Percentiles rank a stretch among this genome's conserved stretches.
Conservation (phyloP, 1,140 invertebrate genomes). For the Leptopilina clavipes region DNA sequence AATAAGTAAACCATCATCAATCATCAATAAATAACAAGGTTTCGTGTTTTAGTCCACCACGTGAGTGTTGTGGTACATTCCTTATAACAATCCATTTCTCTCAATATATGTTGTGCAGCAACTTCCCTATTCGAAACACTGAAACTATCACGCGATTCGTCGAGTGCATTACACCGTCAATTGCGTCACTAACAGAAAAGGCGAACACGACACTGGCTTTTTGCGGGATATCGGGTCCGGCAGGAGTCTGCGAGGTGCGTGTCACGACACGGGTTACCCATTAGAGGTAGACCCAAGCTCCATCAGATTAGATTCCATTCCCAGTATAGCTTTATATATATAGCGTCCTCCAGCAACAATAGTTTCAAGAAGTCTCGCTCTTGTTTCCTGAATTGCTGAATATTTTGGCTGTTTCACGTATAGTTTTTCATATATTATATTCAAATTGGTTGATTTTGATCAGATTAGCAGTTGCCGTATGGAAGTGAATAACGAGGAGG, state of each 20-base stretch:
- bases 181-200: constrained; percentile 44
- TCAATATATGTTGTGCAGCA: constrained; percentile 1
- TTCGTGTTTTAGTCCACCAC: background rate
- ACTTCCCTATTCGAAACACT: constrained; percentile 9
- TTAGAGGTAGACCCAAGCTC: constrained; percentile 68
- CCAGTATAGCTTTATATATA: constrained; percentile 50
- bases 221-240: constrained; percentile 49
- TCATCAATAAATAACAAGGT: constrained; percentile 3
- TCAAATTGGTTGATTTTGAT: no score
- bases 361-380: constrained; percentile 48
- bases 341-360: constrained; percentile 55
- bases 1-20: constrained; percentile 25
- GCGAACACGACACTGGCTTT: constrained; percentile 65
- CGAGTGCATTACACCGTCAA: constrained; percentile 30
- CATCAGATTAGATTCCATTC: constrained; percentile 71
- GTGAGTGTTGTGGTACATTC: background rate
- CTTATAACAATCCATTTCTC: constrained; percentile 22
- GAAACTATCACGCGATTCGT: constrained; percentile 24
- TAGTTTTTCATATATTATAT: no score
- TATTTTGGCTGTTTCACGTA: constrained; percentile 40
- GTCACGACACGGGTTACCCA: constrained; percentile 72
- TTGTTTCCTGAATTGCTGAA: constrained; percentile 54
- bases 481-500: no score
- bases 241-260: constrained; percentile 67
- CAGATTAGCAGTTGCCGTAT: no score